Evolutionary conservation across 2,113 vertebrate genomes (phyloP).

Genomic region (Sterrhoptilus dennistouni): DNA sequence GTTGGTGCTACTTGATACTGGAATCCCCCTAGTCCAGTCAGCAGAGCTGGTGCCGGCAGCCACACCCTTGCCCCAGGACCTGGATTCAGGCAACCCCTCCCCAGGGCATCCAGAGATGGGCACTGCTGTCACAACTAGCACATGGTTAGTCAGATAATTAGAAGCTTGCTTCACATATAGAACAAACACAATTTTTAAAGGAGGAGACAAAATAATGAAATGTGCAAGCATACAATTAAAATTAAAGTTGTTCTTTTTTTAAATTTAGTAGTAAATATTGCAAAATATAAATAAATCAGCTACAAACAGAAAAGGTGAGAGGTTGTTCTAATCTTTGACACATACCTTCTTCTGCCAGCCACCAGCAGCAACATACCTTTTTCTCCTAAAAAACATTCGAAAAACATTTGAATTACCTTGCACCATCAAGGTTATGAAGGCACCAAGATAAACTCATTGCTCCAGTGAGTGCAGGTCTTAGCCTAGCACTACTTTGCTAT

Average conservation of each 20-base stretch:
- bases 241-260: neutral
- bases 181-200: neutral
- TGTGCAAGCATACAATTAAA: neutral
- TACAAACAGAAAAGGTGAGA: neutral
- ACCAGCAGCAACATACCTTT: fast-evolving
- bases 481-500: neutral
- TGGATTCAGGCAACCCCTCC: neutral
- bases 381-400: neutral
- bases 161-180: neutral
- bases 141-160: neutral
- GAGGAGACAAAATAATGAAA: neutral
- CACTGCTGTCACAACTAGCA: neutral
- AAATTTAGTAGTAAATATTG: neutral
- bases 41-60: neutral
- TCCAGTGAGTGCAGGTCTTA: neutral
- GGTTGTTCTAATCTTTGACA: neutral
- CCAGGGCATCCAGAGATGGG: no score
- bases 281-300: neutral
- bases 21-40: neutral
- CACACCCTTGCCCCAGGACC: fast-evolving
- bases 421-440: neutral
- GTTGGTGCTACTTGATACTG: fast-evolving
- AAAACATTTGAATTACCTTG: neutral
- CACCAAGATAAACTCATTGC: neutral
- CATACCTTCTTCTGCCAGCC: neutral